These are phyloP conservation scores for Epirrhoe alternata DNA, from an alignment of 2,888 invertebrate species.

Conservation along the genomic window DNA sequence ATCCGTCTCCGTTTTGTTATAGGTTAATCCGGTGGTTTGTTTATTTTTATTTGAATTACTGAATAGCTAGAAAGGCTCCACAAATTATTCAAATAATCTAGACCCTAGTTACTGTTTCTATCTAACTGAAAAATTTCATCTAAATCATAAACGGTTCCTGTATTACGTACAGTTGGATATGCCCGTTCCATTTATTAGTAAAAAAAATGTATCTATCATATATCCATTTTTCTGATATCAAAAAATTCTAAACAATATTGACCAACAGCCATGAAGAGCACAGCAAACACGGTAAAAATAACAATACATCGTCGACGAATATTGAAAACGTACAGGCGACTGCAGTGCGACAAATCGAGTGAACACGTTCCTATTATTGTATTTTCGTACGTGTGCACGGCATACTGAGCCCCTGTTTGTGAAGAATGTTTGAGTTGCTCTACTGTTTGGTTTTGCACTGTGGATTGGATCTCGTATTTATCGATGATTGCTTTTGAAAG, in stretches of 20 bases:
- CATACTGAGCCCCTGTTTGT: conserved; percentile 51
- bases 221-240: too few species aligned
- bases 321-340: conserved; percentile 66
- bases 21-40: background rate
- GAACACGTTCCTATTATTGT: conserved; percentile 76
- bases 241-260: background rate
- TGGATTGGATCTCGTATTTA: conserved; percentile 8
- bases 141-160: too few species aligned
- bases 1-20: conserved; percentile 13
- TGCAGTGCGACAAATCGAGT: conserved; percentile 79
- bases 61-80: background rate
- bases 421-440: conserved; percentile 27
- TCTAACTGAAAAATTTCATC: too few species aligned
- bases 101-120: too few species aligned
- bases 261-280: conserved; percentile 16
- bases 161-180: too few species aligned
- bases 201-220: too few species aligned
- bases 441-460: conserved; percentile 33
- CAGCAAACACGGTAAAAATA: conserved; percentile 25
- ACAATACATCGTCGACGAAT: conserved; percentile 53
- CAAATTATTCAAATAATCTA: background rate
- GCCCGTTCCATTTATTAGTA: too few species aligned
- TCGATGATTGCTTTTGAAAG: background rate
- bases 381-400: conserved; percentile 61
- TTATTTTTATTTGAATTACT: too few species aligned